Evolutionary conservation across 2,113 vertebrate species (phyloP), one percentile per base, ranked within the genome.

Genomic region (Entosphenus tridentatus): DNA sequence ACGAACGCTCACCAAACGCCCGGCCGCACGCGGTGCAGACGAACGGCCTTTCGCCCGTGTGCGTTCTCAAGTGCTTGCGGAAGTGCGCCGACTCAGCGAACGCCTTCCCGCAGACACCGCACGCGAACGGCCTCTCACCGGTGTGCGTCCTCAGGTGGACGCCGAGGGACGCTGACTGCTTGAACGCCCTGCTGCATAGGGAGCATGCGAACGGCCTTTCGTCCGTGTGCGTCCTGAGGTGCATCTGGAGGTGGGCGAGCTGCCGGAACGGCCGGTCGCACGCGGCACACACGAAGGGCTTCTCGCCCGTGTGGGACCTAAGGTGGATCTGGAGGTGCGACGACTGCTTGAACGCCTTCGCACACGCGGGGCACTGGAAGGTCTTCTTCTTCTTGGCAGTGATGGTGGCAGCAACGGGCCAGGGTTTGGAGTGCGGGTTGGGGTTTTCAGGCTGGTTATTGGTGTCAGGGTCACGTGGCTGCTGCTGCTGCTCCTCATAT

Each of bases 171-270:
- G 93, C 96, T 82, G 96, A 96, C 81, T 98, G 93, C 76, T 98
- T 98, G 80, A 98, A 98, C 72, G 93, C 93, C 76, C 96, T 96
- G 77, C 96, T 90, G 18, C 93, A 98, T 83, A 97, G 85, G 70
- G 96, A 90, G 73, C 93, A 98, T 0, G 84, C 87, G 13, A 98
- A 98, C 1, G 93, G 93, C 57, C 93, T 79, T 77, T 98, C 92
- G 18, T 98, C 96, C 78, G 91, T 96, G 80, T 98, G 93, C 39
- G 96, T 90, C 55, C 93, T 71, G 76, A 96, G 92, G 1, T 98
- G 93, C 73, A 95, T 83, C 82, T 96, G 96, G 9, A 98, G 78
- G 77, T 98, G 92, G 1, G 93, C 90, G 1, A 90, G 92, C 0
- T 92, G 80, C 75, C 96, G 96, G 72, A 98, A 98, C 18, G 92